Percentiles rank a stretch among this genome's conserved stretches.
Evolutionary conservation across 1,140 invertebrate species (phyloP).

Genomic region (Lepidurus couesii): DNA sequence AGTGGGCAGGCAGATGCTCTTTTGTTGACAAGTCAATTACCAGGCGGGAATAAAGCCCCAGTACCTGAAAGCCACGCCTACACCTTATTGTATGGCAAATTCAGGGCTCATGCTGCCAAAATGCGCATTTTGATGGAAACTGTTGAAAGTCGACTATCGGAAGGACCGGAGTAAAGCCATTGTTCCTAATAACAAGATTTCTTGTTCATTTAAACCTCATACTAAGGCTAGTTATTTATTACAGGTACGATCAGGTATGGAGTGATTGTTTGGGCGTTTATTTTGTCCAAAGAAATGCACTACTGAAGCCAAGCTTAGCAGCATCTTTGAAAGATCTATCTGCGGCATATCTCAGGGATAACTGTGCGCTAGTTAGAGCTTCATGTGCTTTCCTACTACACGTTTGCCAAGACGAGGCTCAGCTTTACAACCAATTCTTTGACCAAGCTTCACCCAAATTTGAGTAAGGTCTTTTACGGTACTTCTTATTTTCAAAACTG

Average conservation of each 20-base stretch:
- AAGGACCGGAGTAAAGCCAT: conserved; percentile 58
- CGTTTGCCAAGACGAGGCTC: conserved; percentile 85
- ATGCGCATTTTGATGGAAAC: conserved; percentile 72
- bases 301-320: conserved; percentile 68
- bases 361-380: conserved; percentile 78
- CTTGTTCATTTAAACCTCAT: conserved; percentile 14
- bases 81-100: conserved; percentile 88
- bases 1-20: conserved; percentile 46
- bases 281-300: conserved; percentile 63
- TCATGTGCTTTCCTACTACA: conserved; percentile 84
- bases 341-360: conserved; percentile 66
- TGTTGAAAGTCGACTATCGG: conserved; percentile 67
- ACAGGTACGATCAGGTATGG: conserved; percentile 66
- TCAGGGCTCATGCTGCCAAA: conserved; percentile 78
- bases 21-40: conserved; percentile 41
- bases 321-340: conserved; percentile 67
- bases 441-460: conserved; percentile 59
- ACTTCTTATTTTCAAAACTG: conserved; percentile 22
- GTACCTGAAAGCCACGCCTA: conserved; percentile 50
- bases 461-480: conserved; percentile 46
- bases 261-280: conserved; percentile 81
- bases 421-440: conserved; percentile 86
- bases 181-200: conserved; percentile 30
- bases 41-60: conserved; percentile 32
- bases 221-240: background rate